Conservation (phyloP, 1,140 invertebrate genomes). For the Sipha flava region DNA sequence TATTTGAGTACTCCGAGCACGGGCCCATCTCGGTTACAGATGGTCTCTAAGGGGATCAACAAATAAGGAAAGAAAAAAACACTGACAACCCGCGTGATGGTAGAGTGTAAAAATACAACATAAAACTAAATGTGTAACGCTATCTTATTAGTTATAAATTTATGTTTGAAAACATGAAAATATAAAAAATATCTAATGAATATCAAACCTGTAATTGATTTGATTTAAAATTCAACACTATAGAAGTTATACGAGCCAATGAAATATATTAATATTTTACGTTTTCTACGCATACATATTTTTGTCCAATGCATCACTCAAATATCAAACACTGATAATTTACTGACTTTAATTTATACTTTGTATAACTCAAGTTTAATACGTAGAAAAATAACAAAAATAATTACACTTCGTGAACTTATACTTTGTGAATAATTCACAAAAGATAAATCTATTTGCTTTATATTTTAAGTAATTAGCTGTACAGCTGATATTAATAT, state of each 20-base stretch:
- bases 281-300: not conserved
- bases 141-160: not conserved
- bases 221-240: not conserved
- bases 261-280: not conserved
- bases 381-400: too few species aligned
- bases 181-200: not conserved
- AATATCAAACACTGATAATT: not conserved
- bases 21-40: slow-evolving; percentile 25
- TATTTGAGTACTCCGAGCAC: slow-evolving; percentile 29
- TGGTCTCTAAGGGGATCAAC: slow-evolving; percentile 13
- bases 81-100: not conserved
- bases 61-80: slow-evolving; percentile 12
- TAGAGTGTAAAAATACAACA: not conserved
- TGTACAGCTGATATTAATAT: too few species aligned
- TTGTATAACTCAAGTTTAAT: not conserved
- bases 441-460: too few species aligned
- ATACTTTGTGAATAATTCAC: too few species aligned
- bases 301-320: not conserved
- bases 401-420: too few species aligned
- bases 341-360: not conserved
- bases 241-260: not conserved
- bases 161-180: not conserved
- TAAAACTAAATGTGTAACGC: not conserved
- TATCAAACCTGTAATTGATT: not conserved
- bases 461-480: too few species aligned